Evolutionary conservation across 2,797 vertebrate species (phyloP).

Genomic region (Coccyzus lansbergi): DNA sequence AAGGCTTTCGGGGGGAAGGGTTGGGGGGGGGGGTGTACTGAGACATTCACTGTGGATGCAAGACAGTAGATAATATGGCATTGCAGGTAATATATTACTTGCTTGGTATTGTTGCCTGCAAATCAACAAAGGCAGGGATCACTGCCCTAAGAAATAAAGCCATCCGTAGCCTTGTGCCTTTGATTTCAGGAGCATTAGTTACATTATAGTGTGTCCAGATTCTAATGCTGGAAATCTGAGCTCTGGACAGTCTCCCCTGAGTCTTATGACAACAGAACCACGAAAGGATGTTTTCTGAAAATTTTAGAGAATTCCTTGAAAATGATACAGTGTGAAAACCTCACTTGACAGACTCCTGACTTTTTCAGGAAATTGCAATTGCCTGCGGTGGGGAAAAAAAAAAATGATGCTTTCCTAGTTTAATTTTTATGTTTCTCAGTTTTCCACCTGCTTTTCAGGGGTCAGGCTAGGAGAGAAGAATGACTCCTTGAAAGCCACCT

Average conservation of each 20-base stretch:
- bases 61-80: conserved; percentile 27
- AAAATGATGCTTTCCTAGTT: not conserved
- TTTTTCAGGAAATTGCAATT: conserved; percentile 28
- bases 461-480: not conserved
- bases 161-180: conserved; percentile 50
- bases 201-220: conserved; percentile 49
- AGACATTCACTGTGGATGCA: conserved; percentile 51
- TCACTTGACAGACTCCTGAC: conserved; percentile 17
- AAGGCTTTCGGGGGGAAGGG: conserved; percentile 44
- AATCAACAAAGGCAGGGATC: conserved; percentile 63
- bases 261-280: conserved; percentile 54
- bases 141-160: conserved; percentile 60
- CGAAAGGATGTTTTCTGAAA: conserved; percentile 53
- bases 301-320: conserved; percentile 56
- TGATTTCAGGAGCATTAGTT: conserved; percentile 56
- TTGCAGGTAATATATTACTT: conserved; percentile 45
- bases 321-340: conserved; percentile 27
- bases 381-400: not conserved
- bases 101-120: conserved; percentile 49
- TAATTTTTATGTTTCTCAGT: not conserved
- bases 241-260: conserved; percentile 36
- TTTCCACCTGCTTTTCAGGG: not conserved
- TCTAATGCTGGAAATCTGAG: conserved; percentile 46
- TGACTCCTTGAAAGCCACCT: conserved; percentile 30
- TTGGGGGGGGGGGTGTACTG: conserved; percentile 41